Base-by-base conservation (phyloP, 2,888 invertebrate species). In the Thymelicus acteon region DNA sequence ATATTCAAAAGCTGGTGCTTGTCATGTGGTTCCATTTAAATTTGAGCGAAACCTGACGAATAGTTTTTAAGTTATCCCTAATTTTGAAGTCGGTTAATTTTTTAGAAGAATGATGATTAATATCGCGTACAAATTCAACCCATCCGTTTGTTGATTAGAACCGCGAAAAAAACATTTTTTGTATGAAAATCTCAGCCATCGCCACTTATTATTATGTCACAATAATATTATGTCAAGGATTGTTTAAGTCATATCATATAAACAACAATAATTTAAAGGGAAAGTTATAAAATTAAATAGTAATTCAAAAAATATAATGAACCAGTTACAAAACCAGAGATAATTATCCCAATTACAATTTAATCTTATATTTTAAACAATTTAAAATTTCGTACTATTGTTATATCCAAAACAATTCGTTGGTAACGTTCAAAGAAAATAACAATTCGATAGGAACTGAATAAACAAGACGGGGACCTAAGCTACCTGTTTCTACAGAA, bases 401-500 rank as follows among this genome's bases (percentile, higher is more conserved):
- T 49, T 15, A 49, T 48, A n/a, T 39, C 6, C 37, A 37, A 54
- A 39, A 64, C 52, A 64, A 65, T 44, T 54, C 44, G 40, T 54
- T 64, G 54, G 54, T 65, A 65, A 54, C 64, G 6, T 64, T 57
- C 6, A 54, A 52, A 58, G 58, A 66, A 58, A 62, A 63, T 47
- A 66, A 64, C 49, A 68, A 58, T 39, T 66, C 19, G 54, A 70
- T 73, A 73, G 74, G 68, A 76, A 74, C 72, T 62, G 52, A 74
- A 40, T 72, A 67, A 72, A 74, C 47, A 68, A 72, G 49, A 44
- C 24, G 31, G 77, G 77, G 81, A 79, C 77, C 77, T 82, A 82
- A 80, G 79, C 85, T 85, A 85, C 77, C 80, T 37, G 81, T 87
- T 31, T 31, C 90, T 92, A 92, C 86, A 81, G 76, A 90, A 92